phyloP scores from a whole-genome alignment of 2,797 vertebrate species.

The Anguilla megastoma region DNA sequence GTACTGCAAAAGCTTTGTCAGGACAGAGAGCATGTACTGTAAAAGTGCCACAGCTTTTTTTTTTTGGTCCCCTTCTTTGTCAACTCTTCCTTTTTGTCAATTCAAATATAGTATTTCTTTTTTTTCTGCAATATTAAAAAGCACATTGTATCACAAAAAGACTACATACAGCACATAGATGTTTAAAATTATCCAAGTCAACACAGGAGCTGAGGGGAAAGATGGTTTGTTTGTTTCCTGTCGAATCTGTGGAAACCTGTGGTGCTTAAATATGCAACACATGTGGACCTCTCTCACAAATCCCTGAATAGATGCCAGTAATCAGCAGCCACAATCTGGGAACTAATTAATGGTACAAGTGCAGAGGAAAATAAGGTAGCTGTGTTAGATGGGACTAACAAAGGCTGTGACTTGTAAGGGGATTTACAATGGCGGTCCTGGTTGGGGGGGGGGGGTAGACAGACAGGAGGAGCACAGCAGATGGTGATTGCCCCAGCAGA shows the following conservation, averaged over 20 bases:
- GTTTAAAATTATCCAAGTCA: background rate
- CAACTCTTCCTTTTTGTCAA: no score
- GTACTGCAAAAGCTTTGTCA: background rate
- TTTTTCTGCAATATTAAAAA: background rate
- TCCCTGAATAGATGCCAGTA: conserved; percentile 15
- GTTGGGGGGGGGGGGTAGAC: background rate
- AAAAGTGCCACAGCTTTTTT: background rate
- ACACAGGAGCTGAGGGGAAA: background rate
- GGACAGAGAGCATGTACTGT: background rate
- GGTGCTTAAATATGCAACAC: conserved; percentile 10
- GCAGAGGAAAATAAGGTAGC: background rate
- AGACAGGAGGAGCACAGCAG: background rate
- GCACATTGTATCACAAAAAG: background rate
- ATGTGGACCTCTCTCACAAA: conserved; percentile 6
- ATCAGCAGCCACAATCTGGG: conserved; percentile 18
- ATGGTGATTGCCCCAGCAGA: background rate
- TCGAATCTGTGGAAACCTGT: background rate
- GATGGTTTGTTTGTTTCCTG: conserved; percentile 9
- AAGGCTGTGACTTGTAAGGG: conserved; percentile 12
- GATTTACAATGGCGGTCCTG: background rate
- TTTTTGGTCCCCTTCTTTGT: background rate
- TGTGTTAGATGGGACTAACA: conserved; percentile 14
- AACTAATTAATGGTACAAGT: conserved; percentile 16
- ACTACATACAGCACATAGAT: background rate
- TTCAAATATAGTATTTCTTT: no score